phyloP scores from a whole-genome alignment of 1,140 invertebrate species.

The Leptinotarsa lineolata region DNA sequence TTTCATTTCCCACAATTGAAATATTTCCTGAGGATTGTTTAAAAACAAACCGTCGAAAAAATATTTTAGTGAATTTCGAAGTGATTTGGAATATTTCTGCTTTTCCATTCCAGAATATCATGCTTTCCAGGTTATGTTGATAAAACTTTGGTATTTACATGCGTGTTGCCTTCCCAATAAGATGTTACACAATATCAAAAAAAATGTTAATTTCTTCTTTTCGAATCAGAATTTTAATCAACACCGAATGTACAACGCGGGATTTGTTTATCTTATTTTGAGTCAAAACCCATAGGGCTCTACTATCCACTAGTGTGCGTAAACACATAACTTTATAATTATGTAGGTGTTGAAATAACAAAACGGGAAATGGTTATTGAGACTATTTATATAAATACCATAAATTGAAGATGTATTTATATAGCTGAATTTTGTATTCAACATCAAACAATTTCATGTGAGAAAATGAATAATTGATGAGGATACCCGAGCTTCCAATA shows the following conservation, averaged over 20 bases:
- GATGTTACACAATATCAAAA: too few relatives aligned
- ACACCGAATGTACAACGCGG: not conserved
- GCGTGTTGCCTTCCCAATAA: too few relatives aligned
- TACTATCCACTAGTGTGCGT: not conserved
- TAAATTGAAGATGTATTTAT: not conserved
- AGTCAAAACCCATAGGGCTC: not conserved
- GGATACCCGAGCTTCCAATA: not conserved
- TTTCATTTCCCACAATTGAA: too few relatives aligned
- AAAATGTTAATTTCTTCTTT: too few relatives aligned
- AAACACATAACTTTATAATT: not conserved
- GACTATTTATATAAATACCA: not conserved
- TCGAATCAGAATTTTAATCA: not conserved
- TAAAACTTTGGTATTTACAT: too few relatives aligned
- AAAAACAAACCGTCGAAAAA: too few relatives aligned
- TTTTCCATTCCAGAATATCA: too few relatives aligned
- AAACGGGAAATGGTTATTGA: not conserved
- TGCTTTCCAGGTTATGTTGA: too few relatives aligned
- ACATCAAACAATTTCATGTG: not conserved
- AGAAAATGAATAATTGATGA: constrained; percentile 9
- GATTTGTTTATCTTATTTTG: not conserved
- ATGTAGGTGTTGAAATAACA: not conserved
- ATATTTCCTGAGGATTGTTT: too few relatives aligned
- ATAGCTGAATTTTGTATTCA: not conserved
- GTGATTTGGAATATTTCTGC: too few relatives aligned
- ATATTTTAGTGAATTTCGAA: too few relatives aligned